Base-by-base conservation (phyloP, 2,888 invertebrate genomes). In the Helleia helle region DNA sequence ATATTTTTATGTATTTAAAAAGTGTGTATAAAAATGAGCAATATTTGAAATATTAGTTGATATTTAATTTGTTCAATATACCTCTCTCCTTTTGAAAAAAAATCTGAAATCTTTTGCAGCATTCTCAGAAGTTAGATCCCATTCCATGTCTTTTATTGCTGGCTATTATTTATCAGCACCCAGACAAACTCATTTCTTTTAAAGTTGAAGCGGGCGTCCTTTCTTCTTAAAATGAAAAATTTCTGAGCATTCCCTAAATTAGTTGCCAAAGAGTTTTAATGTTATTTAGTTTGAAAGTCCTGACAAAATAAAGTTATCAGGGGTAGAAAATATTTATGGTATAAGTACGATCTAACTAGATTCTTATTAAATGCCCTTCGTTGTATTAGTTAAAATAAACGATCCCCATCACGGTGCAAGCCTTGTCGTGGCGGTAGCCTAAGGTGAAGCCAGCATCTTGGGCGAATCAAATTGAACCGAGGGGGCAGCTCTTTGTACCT, bases 81-180 rank as follows among this genome's bases (percentile, higher is more conserved):
- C n/a, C n/a, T 18, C 4, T 13, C 18, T 38, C 9, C 13, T n/a
- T 14, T 13, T 30, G 26, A 37, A 22, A 31, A 40, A 18, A 38
- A 30, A 44, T 38, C 36, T 38, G 38, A 41, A 44, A 29, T 29
- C 30, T 30, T 37, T 36, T 39, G 26, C 18, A 44, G 26, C 36
- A 29, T 13, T 34, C 24, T 25, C 30, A 25, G 12, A 36, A 27
- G 38, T 38, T 42, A 25, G 26, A 27, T 15, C 44, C 26, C 39
- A 37, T 45, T 41, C 38, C 38, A 29, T 28, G 29, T 37, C 15
- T 17, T 40, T 45, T 45, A 45, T 42, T 45, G 29, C 36, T 14
- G 24, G 34, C 42, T 42, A 46, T 42, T 42, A 42, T 40, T 42
- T 40, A 40, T 34, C 42, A 42, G 42, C 38, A 34, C 36, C 42